Evolutionary conservation across 2,113 vertebrate species (phyloP).

Genomic region (Poecile atricapillus): DNA sequence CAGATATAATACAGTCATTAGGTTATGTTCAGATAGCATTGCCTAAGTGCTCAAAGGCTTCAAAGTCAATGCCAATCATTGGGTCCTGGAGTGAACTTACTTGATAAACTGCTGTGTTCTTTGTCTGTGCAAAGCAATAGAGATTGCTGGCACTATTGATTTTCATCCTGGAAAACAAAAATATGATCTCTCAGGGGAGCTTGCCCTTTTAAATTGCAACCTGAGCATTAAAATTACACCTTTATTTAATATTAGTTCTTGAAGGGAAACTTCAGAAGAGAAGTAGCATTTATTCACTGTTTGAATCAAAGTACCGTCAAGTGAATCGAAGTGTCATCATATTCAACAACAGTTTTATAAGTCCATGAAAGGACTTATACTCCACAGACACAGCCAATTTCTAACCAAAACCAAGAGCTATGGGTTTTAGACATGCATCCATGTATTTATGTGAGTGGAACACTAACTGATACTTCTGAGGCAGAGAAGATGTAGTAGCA

Average conservation of each 20-base stretch:
- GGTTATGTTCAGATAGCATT: background rate
- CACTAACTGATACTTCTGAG: background rate
- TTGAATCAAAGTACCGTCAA: background rate
- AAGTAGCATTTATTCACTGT: background rate
- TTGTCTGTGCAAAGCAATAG: background rate
- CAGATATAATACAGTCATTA: background rate
- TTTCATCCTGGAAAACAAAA: background rate
- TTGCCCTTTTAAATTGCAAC: background rate
- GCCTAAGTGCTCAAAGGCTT: background rate
- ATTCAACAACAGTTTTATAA: background rate
- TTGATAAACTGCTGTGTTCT: slow-evolving; percentile 9
- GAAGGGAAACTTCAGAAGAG: background rate
- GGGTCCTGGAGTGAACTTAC: background rate
- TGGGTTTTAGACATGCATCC: background rate
- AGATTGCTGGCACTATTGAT: background rate
- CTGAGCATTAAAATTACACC: background rate
- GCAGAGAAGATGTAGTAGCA: background rate
- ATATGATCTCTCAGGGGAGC: background rate
- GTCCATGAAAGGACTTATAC: background rate
- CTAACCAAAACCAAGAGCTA: background rate
- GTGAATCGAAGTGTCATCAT: background rate
- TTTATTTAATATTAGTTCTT: slow-evolving; percentile 14
- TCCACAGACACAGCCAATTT: background rate
- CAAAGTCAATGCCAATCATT: background rate
- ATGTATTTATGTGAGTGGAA: background rate